Evolutionary conservation across 2,888 invertebrate species (phyloP).

Genomic region (Desoria tigrina): DNA sequence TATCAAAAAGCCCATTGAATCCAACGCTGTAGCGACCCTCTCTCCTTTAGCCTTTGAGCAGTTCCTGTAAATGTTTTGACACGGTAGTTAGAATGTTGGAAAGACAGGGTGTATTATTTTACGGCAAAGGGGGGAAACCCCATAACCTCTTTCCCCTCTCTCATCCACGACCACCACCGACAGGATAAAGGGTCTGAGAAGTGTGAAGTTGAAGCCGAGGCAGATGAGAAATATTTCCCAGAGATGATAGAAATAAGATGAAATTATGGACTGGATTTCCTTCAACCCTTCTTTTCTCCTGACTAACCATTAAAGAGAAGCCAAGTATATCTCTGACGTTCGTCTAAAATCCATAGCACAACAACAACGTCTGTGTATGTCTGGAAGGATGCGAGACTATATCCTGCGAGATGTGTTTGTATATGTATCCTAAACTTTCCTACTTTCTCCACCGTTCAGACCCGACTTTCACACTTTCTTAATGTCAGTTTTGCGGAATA

Average conservation of each 20-base stretch:
- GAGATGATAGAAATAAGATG: constrained; percentile 2
- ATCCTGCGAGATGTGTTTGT: not conserved
- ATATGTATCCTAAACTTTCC: not conserved
- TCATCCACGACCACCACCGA: too few relatives aligned
- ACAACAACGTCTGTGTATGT: too few relatives aligned
- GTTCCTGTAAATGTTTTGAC: constrained; percentile 6
- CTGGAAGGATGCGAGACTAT: too few relatives aligned
- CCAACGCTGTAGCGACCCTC: not conserved
- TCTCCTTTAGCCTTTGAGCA: not conserved
- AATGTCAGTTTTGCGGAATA: too few relatives aligned
- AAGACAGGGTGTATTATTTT: constrained; percentile 6
- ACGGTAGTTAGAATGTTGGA: not conserved
- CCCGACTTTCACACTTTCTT: too few relatives aligned
- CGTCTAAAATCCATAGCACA: too few relatives aligned
- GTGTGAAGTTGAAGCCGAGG: constrained; percentile 1
- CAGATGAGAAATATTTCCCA: constrained; percentile 5
- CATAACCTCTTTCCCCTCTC: not conserved
- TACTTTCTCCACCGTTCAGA: too few relatives aligned
- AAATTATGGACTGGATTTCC: constrained; percentile 1
- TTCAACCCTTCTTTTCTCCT: too few relatives aligned
- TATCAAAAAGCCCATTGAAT: not conserved
- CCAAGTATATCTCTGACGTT: too few relatives aligned
- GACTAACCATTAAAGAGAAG: not conserved
- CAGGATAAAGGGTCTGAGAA: not conserved
- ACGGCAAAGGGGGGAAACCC: not conserved